Base-by-base conservation (phyloP, 2,888 invertebrate species). In the Noctua janthina region DNA sequence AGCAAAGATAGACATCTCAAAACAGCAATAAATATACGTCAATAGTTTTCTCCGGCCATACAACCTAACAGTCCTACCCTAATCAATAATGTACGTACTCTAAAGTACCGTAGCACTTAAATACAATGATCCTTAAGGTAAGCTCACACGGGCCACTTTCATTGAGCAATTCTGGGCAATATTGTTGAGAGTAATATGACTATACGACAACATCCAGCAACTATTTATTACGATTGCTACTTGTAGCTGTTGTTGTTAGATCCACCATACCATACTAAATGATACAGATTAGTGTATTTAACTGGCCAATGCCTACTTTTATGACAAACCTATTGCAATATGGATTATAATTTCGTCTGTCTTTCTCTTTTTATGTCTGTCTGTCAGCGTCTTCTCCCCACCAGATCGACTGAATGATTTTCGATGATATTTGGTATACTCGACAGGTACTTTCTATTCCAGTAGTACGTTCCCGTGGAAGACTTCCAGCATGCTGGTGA, bases 61-160 rank as follows among this genome's bases (percentile, higher is more conserved):
- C 23, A 73, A 85, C 66, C 69, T 15, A 54, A 74, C 35, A 66
- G 43, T 43, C 43, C 2, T 56, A 66, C 29, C 54, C 29, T 51
- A 17, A 79, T 83, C 70, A 76, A 85, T 83, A 83, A 76, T 85
- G 75, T 73, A 83, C 49, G 20, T 10, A 10, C 20, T 77, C 43
- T 64, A 59, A 87, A 83, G 83, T 68, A 71, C 72, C n/a, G 6
- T 23, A 46, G 66, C 77, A 75, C 85, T 77, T 77, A 74, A 80
- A 77, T 46, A 87, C 74, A 83, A 66, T 69, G 46, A 68, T 82
- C 11, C 23, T 43, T 56, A 83, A n/a, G 35, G 5, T 35, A 20
- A 17, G 39, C 35, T 17, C 29, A 81, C 39, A 78, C 62, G 46
- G 49, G 62, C 62, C 64, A 39, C 49, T 39, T 62, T 49, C 10